Evolutionary conservation across 1,140 invertebrate genomes (phyloP).

Genomic region (Anadara kagoshimensis): DNA sequence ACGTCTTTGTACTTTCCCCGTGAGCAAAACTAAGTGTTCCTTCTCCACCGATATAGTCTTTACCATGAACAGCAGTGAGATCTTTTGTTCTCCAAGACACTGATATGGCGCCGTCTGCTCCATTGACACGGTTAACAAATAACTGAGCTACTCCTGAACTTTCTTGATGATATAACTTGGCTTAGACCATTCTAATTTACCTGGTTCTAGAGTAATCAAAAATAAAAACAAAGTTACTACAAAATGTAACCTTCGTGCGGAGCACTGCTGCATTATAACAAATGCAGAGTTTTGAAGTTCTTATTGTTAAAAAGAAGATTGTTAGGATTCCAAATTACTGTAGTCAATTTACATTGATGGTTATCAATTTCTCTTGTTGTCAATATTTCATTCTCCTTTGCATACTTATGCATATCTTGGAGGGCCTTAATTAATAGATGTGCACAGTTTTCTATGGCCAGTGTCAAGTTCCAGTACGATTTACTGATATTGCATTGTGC

Average conservation of each 20-base stretch:
- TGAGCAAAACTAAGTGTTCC: slow-evolving; percentile 78
- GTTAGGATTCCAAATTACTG: too few relatives aligned
- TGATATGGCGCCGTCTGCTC: slow-evolving; percentile 78
- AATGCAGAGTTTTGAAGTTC: too few relatives aligned
- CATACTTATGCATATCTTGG: too few relatives aligned
- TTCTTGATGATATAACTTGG: slow-evolving; percentile 80
- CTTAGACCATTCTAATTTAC: slow-evolving; percentile 78
- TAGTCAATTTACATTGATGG: too few relatives aligned
- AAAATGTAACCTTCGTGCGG: neutral
- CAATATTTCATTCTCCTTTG: too few relatives aligned
- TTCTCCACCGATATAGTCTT: slow-evolving; percentile 75
- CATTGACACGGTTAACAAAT: slow-evolving; percentile 77
- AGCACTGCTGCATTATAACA: neutral
- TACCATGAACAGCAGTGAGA: slow-evolving; percentile 77
- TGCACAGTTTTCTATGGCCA: too few relatives aligned
- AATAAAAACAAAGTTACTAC: neutral
- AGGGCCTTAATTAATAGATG: too few relatives aligned
- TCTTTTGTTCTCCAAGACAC: slow-evolving; percentile 79
- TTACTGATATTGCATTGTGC: too few relatives aligned
- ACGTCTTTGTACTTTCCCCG: slow-evolving; percentile 75
- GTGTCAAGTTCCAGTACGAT: too few relatives aligned
- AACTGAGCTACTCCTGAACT: slow-evolving; percentile 76
- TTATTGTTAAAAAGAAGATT: too few relatives aligned
- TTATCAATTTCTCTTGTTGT: too few relatives aligned
- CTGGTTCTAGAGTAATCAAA: slow-evolving; percentile 75